Evolutionary conservation across 2,113 vertebrate genomes (phyloP).

Genomic region (Trinectes maculatus): DNA sequence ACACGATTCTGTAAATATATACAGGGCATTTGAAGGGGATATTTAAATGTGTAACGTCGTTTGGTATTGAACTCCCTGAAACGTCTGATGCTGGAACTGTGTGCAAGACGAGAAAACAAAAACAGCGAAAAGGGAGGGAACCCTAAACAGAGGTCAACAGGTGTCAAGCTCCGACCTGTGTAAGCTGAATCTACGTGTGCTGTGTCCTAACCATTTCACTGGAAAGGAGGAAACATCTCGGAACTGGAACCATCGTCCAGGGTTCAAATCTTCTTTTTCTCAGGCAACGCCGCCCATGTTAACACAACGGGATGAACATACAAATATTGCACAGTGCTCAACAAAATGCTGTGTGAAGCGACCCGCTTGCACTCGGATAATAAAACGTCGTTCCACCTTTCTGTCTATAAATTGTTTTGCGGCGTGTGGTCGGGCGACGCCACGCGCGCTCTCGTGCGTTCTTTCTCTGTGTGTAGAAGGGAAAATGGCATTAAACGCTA

Average conservation of each 20-base stretch:
- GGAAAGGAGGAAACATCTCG: slow-evolving; percentile 58
- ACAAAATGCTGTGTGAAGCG: slow-evolving; percentile 91
- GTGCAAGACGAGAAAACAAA: slow-evolving; percentile 71
- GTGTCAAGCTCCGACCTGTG: slow-evolving; percentile 65
- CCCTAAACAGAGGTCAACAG: slow-evolving; percentile 56
- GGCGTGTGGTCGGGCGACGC: slow-evolving; percentile 82
- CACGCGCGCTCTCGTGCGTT: slow-evolving; percentile 60
- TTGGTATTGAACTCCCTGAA: slow-evolving; percentile 76
- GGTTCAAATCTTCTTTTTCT: slow-evolving; percentile 31
- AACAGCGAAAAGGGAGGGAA: slow-evolving; percentile 62
- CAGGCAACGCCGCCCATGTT: slow-evolving; percentile 59
- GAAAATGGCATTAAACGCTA: slow-evolving; percentile 88
- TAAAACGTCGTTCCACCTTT: slow-evolving; percentile 15
- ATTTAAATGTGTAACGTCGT: slow-evolving; percentile 53
- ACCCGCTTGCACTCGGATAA: slow-evolving; percentile 68
- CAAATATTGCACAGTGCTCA: slow-evolving; percentile 96
- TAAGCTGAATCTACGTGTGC: slow-evolving; percentile 78
- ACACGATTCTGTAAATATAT: slow-evolving; percentile 80
- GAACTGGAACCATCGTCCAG: slow-evolving; percentile 40
- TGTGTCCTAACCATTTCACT: slow-evolving; percentile 74
- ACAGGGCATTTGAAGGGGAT: slow-evolving; percentile 63
- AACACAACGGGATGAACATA: slow-evolving; percentile 79
- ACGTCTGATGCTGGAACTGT: slow-evolving; percentile 78
- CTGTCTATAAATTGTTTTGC: slow-evolving; percentile 62
- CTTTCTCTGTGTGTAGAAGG: slow-evolving; percentile 87